Evolutionary conservation across 2,888 invertebrate species (phyloP), one percentile per base, ranked within the genome.

Genomic region (Lathronympha strigana): DNA sequence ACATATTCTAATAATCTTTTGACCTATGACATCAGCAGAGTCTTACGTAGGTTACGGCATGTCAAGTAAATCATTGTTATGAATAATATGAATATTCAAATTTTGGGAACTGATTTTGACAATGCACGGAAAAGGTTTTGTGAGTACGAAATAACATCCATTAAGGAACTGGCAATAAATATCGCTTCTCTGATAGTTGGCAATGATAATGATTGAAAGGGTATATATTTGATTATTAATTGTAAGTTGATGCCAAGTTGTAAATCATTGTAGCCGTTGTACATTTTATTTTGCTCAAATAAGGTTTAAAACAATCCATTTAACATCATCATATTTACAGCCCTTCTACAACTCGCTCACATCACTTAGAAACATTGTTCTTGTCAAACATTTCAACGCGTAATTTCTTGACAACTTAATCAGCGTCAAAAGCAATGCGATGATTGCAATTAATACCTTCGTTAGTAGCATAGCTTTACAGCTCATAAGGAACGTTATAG

Each of bases 1-100:
- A 80, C 80, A 73, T 75, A 79, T 79, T 76, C 78, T 76, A 79
- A 78, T 79, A 82, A 75, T 71, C 72, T 67, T 73, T 69, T 84
- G 84, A 89, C 85, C 86, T 87, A 88, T 90, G 86, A 88, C 82
- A 84, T 88, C 84, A 88, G 72, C 66, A 60, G 63, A 55, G 61
- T 69, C 70, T 72, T 68, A 79, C 67, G 73, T 75, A 75, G 76
- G 73, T 74, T 74, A 74, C 72, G 76, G 73, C 82, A 79, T 83
- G 80, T 81, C 82, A 81, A 76, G 81, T 67, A 66, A 67, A 57
- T 74, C 71, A 75, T 78, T 75, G 74, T 76, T 73, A 66, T 57
- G 54, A 40, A 69, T 71, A 74, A 75, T 73, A 66, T 57, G 54
- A 40, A 69, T 71, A 74, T 80, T 77, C 70, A 72, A 73, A 71